A percentile compares a stretch with the other conserved stretches of the same genome.
phyloP scores from a whole-genome alignment of 2,888 invertebrate genomes.

The Aphrophora alni region DNA sequence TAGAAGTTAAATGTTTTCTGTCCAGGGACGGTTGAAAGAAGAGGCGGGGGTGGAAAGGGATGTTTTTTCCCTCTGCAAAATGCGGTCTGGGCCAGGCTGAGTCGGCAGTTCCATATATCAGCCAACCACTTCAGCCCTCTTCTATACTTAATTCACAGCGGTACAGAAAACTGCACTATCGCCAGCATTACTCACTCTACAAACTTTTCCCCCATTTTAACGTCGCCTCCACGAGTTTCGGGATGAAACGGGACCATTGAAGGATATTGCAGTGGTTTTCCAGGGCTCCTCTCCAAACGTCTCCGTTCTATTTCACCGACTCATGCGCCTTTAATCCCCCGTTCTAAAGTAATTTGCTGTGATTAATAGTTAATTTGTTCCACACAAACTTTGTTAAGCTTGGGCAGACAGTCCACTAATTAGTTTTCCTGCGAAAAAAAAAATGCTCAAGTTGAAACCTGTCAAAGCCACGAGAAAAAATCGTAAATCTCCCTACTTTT shows the following conservation, averaged over 20 bases:
- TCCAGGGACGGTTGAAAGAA: background rate
- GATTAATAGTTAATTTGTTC: constrained; percentile 39
- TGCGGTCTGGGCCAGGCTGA: constrained; percentile 25
- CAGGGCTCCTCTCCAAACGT: constrained; percentile 2
- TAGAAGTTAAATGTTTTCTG: constrained; percentile 21
- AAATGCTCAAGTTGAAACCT: constrained; percentile 39
- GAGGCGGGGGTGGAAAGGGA: background rate
- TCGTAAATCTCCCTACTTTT: constrained; percentile 29
- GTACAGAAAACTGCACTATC: constrained; percentile 43
- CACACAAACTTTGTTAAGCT: constrained; percentile 37
- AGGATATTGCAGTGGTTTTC: background rate
- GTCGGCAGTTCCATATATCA: constrained; percentile 38
- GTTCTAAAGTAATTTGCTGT: constrained; percentile 31
- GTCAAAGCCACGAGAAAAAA: constrained; percentile 30
- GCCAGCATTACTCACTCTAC: constrained; percentile 39
- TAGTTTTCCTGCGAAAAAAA: constrained; percentile 33
- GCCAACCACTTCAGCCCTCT: constrained; percentile 10
- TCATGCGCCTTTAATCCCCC: background rate
- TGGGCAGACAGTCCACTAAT: constrained; percentile 35
- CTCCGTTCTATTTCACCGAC: background rate
- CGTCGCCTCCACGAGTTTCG: constrained; percentile 10
- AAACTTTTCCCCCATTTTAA: constrained; percentile 3
- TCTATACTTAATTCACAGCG: constrained; percentile 42
- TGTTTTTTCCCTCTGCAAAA: background rate
- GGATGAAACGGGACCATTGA: background rate